Conservation (phyloP, 1,140 invertebrate species). For the Dendrolimus kikuchii region DNA sequence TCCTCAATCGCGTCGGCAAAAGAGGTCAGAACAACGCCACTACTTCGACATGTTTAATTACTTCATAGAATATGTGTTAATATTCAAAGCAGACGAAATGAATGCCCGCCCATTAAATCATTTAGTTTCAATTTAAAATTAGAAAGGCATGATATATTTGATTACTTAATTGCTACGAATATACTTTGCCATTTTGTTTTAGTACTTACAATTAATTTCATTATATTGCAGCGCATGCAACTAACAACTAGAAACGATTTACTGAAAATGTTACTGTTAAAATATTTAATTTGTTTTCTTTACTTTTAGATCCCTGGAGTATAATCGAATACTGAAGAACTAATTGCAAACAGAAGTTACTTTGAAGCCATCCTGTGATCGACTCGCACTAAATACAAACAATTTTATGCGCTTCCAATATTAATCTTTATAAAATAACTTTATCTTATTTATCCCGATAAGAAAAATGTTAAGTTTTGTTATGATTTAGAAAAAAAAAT, state of each 20-base stretch:
- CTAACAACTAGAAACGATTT: neutral
- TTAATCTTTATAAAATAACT: slow-evolving; percentile 9
- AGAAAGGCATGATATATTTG: no score
- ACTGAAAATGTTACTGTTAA: neutral
- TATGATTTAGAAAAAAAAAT: no score
- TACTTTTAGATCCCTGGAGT: slow-evolving; percentile 33
- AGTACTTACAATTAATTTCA: no score
- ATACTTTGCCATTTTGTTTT: no score
- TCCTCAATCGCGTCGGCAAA: slow-evolving; percentile 73
- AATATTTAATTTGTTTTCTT: slow-evolving; percentile 4
- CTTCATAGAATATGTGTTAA: no score
- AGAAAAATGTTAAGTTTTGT: no score
- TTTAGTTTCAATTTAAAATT: no score
- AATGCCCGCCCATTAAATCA: no score
- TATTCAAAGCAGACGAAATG: no score
- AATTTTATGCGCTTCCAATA: slow-evolving; percentile 11
- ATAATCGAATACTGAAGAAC: slow-evolving; percentile 27
- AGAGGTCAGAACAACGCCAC: slow-evolving; percentile 43
- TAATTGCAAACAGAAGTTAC: slow-evolving; percentile 10
- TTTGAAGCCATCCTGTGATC: slow-evolving; percentile 13
- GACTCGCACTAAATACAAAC: slow-evolving; percentile 5
- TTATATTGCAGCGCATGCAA: neutral
- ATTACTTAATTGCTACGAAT: no score
- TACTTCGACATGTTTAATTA: neutral
- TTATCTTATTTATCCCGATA: slow-evolving; percentile 4